Conservation (phyloP, 2,797 vertebrate genomes). For the Echiichthys vipera region DNA sequence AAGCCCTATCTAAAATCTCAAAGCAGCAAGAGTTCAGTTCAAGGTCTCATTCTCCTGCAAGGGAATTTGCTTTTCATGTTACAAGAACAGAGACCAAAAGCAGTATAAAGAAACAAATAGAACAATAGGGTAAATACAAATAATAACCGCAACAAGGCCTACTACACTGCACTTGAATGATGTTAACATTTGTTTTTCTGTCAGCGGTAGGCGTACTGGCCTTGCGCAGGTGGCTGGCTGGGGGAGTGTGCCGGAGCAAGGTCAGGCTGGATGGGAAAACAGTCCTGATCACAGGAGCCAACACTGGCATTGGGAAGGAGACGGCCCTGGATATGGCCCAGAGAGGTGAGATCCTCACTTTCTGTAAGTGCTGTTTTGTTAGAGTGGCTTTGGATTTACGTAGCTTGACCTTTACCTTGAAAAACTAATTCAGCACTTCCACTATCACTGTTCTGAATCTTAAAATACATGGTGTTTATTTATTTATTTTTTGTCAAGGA, state of each 20-base stretch:
- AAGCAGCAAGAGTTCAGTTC: not conserved
- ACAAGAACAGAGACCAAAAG: not conserved
- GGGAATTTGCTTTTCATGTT: not conserved
- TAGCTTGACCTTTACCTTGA: not conserved
- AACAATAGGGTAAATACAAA: not conserved
- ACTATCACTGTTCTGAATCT: no score
- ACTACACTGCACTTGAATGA: not conserved
- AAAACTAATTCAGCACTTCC: not conserved
- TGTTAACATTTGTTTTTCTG: not conserved
- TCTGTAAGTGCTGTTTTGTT: no score
- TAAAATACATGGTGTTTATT: no score
- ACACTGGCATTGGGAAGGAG: slow-evolving; percentile 85
- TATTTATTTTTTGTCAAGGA: slow-evolving; percentile 62
- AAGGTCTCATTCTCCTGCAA: not conserved
- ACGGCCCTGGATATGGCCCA: slow-evolving; percentile 82
- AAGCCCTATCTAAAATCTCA: not conserved
- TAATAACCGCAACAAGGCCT: not conserved
- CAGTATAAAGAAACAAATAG: not conserved
- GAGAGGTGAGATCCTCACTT: slow-evolving; percentile 65
- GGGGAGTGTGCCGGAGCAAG: slow-evolving; percentile 77
- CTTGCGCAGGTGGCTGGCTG: slow-evolving; percentile 79
- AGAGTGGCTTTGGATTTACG: not conserved
- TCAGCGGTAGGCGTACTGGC: slow-evolving; percentile 72
- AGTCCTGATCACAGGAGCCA: slow-evolving; percentile 83
- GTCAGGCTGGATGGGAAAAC: slow-evolving; percentile 82